phyloP scores from a whole-genome alignment of 92 coral and sea anemone genomes.

The Zoanthus solanderi region DNA sequence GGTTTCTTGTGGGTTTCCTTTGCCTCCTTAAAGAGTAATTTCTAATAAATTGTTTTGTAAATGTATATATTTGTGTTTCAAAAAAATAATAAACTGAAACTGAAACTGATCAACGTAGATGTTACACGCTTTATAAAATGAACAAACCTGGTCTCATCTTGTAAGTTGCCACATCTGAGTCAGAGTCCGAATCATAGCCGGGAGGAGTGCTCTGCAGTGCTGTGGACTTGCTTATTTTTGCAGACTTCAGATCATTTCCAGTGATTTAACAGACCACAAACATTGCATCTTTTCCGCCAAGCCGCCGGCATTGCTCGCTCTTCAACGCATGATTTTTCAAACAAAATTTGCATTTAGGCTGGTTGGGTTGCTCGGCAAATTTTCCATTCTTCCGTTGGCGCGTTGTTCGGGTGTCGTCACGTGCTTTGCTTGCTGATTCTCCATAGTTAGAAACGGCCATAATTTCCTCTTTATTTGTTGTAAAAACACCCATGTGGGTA shows the following conservation, averaged over 20 bases:
- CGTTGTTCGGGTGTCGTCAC: no score
- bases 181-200: slow-evolving; percentile 18
- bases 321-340: slow-evolving; percentile 13
- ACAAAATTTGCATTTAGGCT: slow-evolving; percentile 56
- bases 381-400: neutral
- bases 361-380: slow-evolving; percentile 1
- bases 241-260: slow-evolving; percentile 33
- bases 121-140: no score
- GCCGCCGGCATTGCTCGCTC: slow-evolving; percentile 34
- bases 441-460: slow-evolving; percentile 35
- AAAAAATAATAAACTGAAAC: no score
- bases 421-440: neutral
- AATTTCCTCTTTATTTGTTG: slow-evolving; percentile 24
- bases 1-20: no score
- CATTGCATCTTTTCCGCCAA: slow-evolving; percentile 41
- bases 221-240: slow-evolving; percentile 32
- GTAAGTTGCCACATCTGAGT: slow-evolving; percentile 54
- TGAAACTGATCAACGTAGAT: no score
- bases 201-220: slow-evolving; percentile 27
- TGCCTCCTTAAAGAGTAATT: no score
- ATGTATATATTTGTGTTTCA: no score
- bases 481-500: slow-evolving; percentile 44
- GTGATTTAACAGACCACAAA: slow-evolving; percentile 37
- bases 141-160: slow-evolving; percentile 10
- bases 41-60: no score